These are phyloP conservation scores for Sebastes matsubarae DNA, from an alignment of 2,797 vertebrate species.

Conservation along the genomic window DNA sequence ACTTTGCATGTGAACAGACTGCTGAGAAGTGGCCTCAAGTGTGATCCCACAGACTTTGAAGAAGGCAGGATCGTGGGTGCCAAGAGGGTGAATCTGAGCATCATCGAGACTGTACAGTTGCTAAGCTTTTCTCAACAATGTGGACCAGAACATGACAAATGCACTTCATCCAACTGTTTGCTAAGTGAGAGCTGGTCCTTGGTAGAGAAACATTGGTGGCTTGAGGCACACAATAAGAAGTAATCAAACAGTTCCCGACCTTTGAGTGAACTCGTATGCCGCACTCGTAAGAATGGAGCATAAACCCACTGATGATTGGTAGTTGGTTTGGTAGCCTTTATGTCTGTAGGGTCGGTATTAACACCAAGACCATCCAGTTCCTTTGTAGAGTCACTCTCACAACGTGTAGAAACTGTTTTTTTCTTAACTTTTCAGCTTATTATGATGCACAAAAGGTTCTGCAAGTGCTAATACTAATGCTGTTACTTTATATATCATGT, in stretches of 20 bases:
- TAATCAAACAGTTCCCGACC: not conserved
- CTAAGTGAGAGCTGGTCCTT: not conserved
- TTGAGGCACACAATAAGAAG: not conserved
- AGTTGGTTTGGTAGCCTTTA: not conserved
- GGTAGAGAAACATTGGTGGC: not conserved
- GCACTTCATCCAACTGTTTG: not conserved
- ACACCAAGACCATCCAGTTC: not conserved
- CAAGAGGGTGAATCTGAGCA: not conserved
- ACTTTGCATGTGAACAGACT: not conserved
- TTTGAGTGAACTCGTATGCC: not conserved
- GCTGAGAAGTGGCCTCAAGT: not conserved
- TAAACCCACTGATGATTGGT: not conserved
- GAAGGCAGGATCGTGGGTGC: not conserved
- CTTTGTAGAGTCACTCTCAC: not conserved
- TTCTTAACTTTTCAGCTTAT: not conserved
- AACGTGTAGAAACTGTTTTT: not conserved
- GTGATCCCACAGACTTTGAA: slow-evolving; percentile 2
- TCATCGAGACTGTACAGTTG: not conserved
- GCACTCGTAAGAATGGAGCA: not conserved
- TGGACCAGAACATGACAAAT: not conserved
- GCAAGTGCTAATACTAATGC: not conserved
- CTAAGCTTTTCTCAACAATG: not conserved
- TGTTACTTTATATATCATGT: not conserved
- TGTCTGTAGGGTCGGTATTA: not conserved
- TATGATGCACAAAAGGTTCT: not conserved